Evolutionary conservation across 2,888 invertebrate species (phyloP), one percentile per base, ranked within the genome.

Genomic region (Rhogogaster chlorosoma): DNA sequence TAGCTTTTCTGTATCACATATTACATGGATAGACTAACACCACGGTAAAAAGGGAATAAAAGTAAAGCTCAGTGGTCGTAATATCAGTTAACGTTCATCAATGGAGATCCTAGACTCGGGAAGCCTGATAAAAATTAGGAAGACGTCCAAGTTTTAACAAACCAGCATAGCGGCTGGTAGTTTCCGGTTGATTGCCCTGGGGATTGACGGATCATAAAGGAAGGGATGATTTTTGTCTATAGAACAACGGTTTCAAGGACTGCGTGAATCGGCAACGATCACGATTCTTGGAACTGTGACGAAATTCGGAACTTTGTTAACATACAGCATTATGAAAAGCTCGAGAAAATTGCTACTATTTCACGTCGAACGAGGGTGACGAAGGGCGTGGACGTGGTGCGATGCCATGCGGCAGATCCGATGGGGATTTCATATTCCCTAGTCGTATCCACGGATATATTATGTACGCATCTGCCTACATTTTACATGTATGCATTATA

Each of bases 341-440:
- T 15, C 9, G n/a, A n/a, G 36, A 32, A 70, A 70, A 53, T 9
- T 36, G 2, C 36, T 70, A 32, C 70, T 7, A 36, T 70, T 61
- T 9, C 9, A 61, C 22, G 12, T 12, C 26, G 12, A 61, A 26
- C 12, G 42, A 42, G 10, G 73, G n/a, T 32, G 29, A 18, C 67
- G 42, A 73, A 42, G 77, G 18, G 15, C 45, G 45, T 12, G 67
- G 7, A 32, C 29, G 61, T 26, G 18, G 5, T 53, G 53, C 53
- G n/a, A 53, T 53, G 53, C 53, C 6, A 26, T 3, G 18, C 67
- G 32, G 29, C 26, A 67, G 15, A 67, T 32, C 67, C 71, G 42
- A 42, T 42, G 15, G 42, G 71, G 42, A 73, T 73, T 73, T 73
- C 71, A 42, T 42, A 73, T 73, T 42, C 38, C 42, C 71, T 73